These are phyloP conservation scores for Strix uralensis DNA, from an alignment of 2,113 vertebrate genomes.

Conservation along the genomic window DNA sequence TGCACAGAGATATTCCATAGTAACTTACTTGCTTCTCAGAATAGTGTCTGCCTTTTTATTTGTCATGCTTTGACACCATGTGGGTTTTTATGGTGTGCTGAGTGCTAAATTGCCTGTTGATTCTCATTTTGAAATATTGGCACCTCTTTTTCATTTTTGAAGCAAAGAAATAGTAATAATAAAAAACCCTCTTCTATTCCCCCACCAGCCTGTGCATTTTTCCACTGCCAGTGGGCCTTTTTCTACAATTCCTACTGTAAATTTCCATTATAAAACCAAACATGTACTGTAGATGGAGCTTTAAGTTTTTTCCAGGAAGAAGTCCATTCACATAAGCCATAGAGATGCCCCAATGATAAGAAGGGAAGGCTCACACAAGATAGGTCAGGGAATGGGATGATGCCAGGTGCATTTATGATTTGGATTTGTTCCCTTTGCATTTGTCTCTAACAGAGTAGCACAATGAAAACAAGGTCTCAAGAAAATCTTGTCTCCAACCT, in stretches of 20 bases:
- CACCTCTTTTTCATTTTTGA: background rate
- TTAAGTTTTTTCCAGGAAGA: background rate
- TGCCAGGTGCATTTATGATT: background rate
- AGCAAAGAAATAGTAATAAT: background rate
- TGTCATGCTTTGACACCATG: background rate
- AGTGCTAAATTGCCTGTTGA: background rate
- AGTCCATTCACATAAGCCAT: background rate
- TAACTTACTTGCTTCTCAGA: background rate
- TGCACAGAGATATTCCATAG: background rate
- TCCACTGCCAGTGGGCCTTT: background rate
- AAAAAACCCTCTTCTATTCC: fast-evolving
- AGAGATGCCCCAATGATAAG: background rate
- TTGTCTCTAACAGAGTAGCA: background rate
- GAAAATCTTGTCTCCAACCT: background rate
- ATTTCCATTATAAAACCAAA: background rate
- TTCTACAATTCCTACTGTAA: background rate
- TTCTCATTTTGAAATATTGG: background rate
- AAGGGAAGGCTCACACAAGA: background rate
- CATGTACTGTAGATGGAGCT: background rate
- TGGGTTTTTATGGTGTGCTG: background rate
- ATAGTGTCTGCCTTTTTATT: background rate
- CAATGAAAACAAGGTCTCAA: background rate
- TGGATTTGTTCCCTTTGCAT: background rate
- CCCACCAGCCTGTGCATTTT: background rate
- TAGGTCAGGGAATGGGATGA: background rate